These are phyloP conservation scores for Megastigmus dorsalis DNA, from an alignment of 2,888 invertebrate genomes.

Conservation along the genomic window DNA sequence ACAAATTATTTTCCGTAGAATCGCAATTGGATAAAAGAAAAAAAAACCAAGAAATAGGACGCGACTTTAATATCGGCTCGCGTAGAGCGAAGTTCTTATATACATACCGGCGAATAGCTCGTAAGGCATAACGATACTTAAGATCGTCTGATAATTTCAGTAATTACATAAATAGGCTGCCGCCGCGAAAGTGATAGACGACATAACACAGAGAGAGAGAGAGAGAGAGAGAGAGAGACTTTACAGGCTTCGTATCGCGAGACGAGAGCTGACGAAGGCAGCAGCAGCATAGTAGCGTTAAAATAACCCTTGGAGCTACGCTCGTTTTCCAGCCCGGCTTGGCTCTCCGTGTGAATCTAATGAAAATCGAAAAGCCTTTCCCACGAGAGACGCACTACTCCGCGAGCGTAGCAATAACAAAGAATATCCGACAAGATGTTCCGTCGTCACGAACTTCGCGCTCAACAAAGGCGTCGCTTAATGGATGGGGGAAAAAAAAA, in stretches of 20 bases:
- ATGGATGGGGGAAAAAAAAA: not conserved
- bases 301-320: constrained; percentile 8
- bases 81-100: no score
- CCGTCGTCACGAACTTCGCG: not conserved
- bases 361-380: constrained; percentile 44
- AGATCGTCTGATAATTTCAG: not conserved
- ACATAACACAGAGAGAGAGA: no score
- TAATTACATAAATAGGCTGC: not conserved
- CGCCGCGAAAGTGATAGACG: not conserved
- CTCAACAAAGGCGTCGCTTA: not conserved
- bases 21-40: no score
- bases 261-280: not conserved
- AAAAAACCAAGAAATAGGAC: no score
- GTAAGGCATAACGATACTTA: no score
- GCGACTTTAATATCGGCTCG: no score
- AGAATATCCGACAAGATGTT: not conserved
- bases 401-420: constrained; percentile 14
- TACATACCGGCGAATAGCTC: no score
- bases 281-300: no score
- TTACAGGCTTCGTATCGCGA: not conserved
- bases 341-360: not conserved
- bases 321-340: not conserved
- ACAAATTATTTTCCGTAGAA: no score
- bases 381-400: constrained; percentile 6
- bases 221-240: no score